Evolutionary conservation across 1,140 invertebrate genomes (phyloP), one percentile per base, ranked within the genome.

Genomic region (Neodiprion pinetum): DNA sequence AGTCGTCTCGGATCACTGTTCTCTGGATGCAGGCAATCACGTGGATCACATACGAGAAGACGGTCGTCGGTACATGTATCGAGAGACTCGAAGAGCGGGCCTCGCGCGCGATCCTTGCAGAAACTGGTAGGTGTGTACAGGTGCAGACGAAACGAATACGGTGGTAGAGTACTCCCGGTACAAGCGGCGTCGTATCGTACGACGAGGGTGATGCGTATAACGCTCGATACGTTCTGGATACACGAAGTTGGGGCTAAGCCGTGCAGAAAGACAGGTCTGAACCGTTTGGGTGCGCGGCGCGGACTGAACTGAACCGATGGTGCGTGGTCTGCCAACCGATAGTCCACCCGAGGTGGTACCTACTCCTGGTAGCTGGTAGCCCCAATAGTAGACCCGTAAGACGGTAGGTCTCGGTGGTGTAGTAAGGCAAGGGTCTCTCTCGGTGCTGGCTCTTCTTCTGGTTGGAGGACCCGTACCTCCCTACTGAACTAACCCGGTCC

Each of bases 271-370:
- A 85, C 81, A 86, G 87, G 88, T 89, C 86, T 88, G 85, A 86
- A 88, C 85, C 85, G 87, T 89, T 88, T 88, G 87, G 86, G 80
- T 84, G 88, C 87, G 85, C 86, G 87, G 87, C 86, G 85, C 87
- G 83, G 88, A 89, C 88, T 89, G 87, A 88, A 88, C 86, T 89
- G 87, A 88, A 88, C 86, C 87, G 82, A 82, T 86, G 83, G 85
- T 85, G 82, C 78, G 77, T 79, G 85, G 80, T 83, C 81, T 23
- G 53, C 53, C 53, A 61, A 61, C 53, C 53, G 53, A 61, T 61
- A 17, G 53, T 61, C 53, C 53, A 61, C 53, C 53, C 53, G 53
- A 61, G 11, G 53, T 61, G 53, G 53, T 61, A 61, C 53, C 53
- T 61, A 61, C 53, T 61, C 53, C 53, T 61, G 53, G 28, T 40